Conservation (phyloP, 2,888 invertebrate species). For the Polydesmus complanatus region DNA sequence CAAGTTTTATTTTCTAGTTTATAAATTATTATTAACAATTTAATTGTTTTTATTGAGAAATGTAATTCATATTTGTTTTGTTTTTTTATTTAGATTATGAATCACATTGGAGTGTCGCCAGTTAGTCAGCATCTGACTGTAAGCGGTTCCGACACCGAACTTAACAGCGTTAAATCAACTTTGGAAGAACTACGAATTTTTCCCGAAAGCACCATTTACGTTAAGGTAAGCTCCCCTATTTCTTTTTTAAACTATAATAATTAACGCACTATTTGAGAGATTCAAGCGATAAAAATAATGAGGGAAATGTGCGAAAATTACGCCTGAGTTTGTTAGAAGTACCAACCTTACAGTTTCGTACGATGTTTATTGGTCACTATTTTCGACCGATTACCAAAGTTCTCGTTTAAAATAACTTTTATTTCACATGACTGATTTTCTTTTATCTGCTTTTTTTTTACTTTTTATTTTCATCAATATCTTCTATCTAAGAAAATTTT, state of each 20-base stretch:
- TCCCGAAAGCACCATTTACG: slow-evolving; percentile 1
- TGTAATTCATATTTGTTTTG: background rate
- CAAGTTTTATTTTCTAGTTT: too few species aligned
- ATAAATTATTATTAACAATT: too few species aligned
- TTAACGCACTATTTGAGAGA: too few species aligned
- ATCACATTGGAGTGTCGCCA: slow-evolving; percentile 3
- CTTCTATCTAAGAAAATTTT: background rate
- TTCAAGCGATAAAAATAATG: too few species aligned
- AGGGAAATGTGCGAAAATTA: too few species aligned
- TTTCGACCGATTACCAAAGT: too few species aligned
- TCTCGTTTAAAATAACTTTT: background rate
- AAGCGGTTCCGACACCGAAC: background rate
- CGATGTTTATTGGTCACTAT: background rate
- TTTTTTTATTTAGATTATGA: slow-evolving; percentile 8
- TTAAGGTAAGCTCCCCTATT: slow-evolving; percentile 7
- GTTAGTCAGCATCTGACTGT: slow-evolving; percentile 9
- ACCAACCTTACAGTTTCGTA: too few species aligned
- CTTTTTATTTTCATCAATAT: background rate
- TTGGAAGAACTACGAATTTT: slow-evolving; percentile 7
- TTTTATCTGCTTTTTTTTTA: background rate
- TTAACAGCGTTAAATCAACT: slow-evolving; percentile 3
- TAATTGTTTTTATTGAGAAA: too few species aligned
- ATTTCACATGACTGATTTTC: background rate
- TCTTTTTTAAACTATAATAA: too few species aligned
- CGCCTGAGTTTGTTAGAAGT: too few species aligned